Base-by-base conservation (phyloP, 1,140 invertebrate genomes). In the Asobara japonica region DNA sequence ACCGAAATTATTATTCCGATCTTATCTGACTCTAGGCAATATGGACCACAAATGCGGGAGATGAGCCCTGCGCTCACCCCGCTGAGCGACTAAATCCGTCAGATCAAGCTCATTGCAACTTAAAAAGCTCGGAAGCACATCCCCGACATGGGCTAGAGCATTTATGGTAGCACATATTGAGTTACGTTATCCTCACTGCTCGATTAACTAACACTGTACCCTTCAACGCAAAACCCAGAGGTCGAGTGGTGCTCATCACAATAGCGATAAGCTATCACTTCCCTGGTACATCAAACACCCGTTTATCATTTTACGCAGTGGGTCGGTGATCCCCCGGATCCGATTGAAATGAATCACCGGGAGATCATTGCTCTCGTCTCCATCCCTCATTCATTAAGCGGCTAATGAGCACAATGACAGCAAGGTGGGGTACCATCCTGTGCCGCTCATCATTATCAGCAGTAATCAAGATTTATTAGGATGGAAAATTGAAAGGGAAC, bases 321-420 rank as follows among this genome's bases (percentile, higher is more conserved):
- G 51, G 51, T 56, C 18, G 51, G n/a, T 1, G n/a, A n/a, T 36
- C 11, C 31, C 31, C 31, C 11, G 5, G 5, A 36, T 6, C 5
- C 51, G 51, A 56, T 56, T 56, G 51, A 56, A 56, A 56, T 11
- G 51, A 56, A 56, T 56, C 25, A 56, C 51, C 22, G 22, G 18
- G 11, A 6, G 5, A 27, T 56, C 51, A 56, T 56, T 56, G 51
- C 25, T 56, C 20, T 27, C 22, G 25, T 18, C 51, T 22, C 51
- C 51, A 7, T 10, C 22, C 2, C 51, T 22, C 22, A 2, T 56
- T 56, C 25, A 56, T 56, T 56, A 27, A 56, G 51, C 22, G 13
- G 51, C 13, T 56, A 56, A 56, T 56, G 51, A 56, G 22, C 51
- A 22, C 51, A 56, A 56, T 56, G 51, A 56, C 25, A 56, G 51